phyloP scores from a whole-genome alignment of 2,888 invertebrate genomes.

The Aquatica leii region DNA sequence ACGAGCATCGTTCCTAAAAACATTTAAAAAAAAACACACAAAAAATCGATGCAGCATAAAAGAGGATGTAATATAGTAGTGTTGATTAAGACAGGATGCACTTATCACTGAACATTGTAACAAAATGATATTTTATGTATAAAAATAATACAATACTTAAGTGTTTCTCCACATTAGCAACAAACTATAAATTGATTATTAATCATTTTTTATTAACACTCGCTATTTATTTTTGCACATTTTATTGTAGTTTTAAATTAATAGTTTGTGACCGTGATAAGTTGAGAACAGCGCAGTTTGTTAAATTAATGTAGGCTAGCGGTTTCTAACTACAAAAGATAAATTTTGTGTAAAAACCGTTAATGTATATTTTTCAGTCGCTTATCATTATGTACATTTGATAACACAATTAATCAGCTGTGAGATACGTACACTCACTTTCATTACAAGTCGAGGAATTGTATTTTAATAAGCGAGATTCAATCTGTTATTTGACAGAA shows the following conservation, averaged over 20 bases:
- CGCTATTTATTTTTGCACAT: conserved; percentile 3
- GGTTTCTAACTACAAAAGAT: conserved; percentile 13
- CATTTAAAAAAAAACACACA: conserved; percentile 16
- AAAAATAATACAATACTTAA: neutral
- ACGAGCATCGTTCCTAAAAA: neutral
- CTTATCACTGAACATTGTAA: conserved; percentile 36
- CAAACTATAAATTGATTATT: conserved; percentile 15
- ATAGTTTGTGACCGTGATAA: neutral
- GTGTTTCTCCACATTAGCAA: conserved; percentile 4
- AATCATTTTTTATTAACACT: conserved; percentile 18
- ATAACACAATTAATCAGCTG: conserved; percentile 14
- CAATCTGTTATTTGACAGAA: too few species aligned
- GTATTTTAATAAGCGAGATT: too few species aligned
- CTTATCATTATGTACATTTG: conserved; percentile 28
- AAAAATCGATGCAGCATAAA: conserved; percentile 17
- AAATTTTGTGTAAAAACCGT: conserved; percentile 27
- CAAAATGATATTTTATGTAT: conserved; percentile 8
- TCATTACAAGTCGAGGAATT: neutral
- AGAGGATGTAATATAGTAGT: conserved; percentile 39
- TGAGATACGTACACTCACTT: conserved; percentile 7
- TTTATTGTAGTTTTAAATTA: conserved; percentile 9
- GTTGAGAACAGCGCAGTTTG: neutral
- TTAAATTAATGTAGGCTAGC: neutral
- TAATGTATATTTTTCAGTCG: conserved; percentile 11
- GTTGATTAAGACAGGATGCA: conserved; percentile 42